These are phyloP conservation scores for Artibeus lituratus DNA, from an alignment of 2,797 vertebrate genomes.

Conservation along the genomic window DNA sequence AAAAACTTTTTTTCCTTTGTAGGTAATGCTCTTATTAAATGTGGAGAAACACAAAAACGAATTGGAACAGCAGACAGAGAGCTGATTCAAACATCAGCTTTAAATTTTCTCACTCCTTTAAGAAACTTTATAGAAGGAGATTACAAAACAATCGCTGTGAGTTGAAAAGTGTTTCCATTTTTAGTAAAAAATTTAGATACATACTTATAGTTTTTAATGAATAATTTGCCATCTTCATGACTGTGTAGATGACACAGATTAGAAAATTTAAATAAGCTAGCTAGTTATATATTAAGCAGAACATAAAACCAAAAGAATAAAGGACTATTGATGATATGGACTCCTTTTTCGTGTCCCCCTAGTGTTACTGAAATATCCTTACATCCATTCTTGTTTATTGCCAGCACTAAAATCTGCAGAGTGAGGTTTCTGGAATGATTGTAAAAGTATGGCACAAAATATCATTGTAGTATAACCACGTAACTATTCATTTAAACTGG, in stretches of 20 bases:
- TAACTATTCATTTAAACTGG: not conserved
- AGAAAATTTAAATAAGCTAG: slow-evolving; percentile 8
- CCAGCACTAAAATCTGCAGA: not conserved
- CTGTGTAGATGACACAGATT: not conserved
- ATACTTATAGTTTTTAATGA: slow-evolving; percentile 3
- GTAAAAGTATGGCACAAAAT: slow-evolving; percentile 30
- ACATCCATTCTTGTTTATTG: not conserved
- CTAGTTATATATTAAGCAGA: not conserved
- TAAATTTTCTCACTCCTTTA: slow-evolving; percentile 98
- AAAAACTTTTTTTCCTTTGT: slow-evolving; percentile 44
- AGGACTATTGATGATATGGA: not conserved
- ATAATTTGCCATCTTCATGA: not conserved
- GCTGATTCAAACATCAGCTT: slow-evolving; percentile 94
- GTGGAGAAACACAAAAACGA: slow-evolving; percentile 94
- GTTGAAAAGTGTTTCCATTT: slow-evolving; percentile 72
- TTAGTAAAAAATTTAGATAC: slow-evolving; percentile 25
- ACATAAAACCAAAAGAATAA: slow-evolving; percentile 37
- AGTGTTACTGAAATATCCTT: not conserved
- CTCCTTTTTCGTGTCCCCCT: not conserved
- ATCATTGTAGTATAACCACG: not conserved
- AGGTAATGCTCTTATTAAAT: slow-evolving; percentile 94
- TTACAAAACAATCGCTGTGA: slow-evolving; percentile 99
- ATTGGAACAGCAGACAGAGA: slow-evolving; percentile 96
- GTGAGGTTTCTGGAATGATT: not conserved
- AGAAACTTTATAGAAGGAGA: slow-evolving; percentile 98